Evolutionary conservation across 2,888 invertebrate species (phyloP).

Genomic region (Odontocolon sp.): DNA sequence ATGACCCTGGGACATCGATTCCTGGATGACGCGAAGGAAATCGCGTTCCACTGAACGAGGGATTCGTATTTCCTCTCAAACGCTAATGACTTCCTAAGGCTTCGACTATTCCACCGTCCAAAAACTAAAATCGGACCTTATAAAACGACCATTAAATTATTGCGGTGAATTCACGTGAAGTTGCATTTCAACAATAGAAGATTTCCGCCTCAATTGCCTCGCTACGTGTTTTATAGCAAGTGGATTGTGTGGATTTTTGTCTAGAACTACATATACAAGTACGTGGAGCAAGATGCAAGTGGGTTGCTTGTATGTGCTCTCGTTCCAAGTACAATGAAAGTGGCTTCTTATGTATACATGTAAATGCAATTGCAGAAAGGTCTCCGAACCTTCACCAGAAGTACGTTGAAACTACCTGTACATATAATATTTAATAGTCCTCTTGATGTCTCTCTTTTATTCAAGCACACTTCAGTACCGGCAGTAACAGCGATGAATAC

Average conservation of each 20-base stretch:
- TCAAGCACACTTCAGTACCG: background rate
- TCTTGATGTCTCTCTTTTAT: background rate
- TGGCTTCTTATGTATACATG: background rate
- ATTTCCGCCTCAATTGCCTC: too few relatives aligned
- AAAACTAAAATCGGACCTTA: background rate
- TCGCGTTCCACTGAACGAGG: background rate
- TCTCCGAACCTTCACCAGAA: background rate
- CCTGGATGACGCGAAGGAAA: background rate
- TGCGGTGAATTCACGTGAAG: constrained; percentile 1
- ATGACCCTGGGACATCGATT: background rate
- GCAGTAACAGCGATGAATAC: background rate
- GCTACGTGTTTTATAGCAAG: too few relatives aligned
- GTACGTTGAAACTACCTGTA: background rate
- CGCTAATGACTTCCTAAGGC: background rate
- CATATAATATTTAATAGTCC: background rate
- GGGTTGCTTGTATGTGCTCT: too few relatives aligned
- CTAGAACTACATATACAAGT: too few relatives aligned
- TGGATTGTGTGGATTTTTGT: too few relatives aligned
- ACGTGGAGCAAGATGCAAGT: too few relatives aligned
- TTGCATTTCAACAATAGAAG: background rate
- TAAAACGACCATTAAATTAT: constrained; percentile 31
- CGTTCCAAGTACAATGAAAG: background rate
- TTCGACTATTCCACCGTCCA: background rate
- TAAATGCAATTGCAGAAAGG: constrained; percentile 15
- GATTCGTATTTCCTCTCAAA: background rate